These are phyloP conservation scores for Podarcis lilfordi DNA, from an alignment of 2,797 vertebrate genomes.

Conservation along the genomic window DNA sequence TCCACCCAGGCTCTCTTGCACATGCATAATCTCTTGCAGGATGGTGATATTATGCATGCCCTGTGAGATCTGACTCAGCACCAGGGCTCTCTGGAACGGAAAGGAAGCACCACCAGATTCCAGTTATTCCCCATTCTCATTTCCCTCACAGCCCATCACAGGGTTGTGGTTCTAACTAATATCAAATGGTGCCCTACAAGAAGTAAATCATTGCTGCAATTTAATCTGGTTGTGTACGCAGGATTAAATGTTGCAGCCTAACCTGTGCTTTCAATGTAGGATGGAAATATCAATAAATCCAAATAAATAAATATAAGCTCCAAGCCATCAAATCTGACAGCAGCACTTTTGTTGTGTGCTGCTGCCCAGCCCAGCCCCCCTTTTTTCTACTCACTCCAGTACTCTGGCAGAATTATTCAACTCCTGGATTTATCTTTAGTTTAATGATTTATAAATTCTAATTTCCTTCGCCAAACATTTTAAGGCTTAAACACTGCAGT, in stretches of 20 bases:
- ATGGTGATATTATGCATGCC: neutral
- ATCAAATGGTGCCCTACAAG: neutral
- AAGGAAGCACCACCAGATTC: neutral
- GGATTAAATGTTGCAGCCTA: neutral
- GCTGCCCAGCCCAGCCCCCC: neutral
- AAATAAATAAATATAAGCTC: neutral
- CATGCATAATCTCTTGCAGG: neutral
- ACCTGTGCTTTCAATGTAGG: neutral
- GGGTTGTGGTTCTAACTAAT: neutral
- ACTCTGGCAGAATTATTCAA: slow-evolving; percentile 30
- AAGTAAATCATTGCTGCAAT: neutral
- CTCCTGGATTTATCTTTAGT: slow-evolving; percentile 30
- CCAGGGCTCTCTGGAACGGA: neutral
- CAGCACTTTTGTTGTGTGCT: neutral
- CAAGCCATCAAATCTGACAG: neutral
- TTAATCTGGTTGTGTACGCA: neutral
- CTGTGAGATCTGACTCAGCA: neutral
- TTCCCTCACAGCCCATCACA: neutral
- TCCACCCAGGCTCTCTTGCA: neutral
- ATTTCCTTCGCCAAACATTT: slow-evolving; percentile 44
- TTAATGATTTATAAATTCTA: slow-evolving; percentile 48
- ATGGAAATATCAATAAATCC: neutral
- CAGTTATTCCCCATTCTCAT: neutral
- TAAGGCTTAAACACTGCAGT: slow-evolving; percentile 48
- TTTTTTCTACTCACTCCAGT: neutral